Conservation (phyloP, 2,113 vertebrate genomes). For the Sinocyclocheilus maitianheensis region DNA sequence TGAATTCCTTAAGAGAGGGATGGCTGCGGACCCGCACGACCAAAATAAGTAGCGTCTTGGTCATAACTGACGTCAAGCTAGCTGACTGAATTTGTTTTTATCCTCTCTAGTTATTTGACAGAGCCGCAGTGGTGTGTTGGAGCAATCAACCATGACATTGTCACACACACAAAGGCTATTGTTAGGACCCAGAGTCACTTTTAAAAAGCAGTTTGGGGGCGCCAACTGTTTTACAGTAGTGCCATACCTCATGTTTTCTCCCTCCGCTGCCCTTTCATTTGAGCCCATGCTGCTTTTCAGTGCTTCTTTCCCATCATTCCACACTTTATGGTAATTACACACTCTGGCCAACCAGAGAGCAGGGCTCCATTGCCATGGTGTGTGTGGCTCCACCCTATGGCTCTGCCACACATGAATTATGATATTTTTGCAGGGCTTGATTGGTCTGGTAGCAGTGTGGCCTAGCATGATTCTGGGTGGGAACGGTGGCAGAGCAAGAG, state of each 20-base stretch:
- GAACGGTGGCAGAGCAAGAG: background rate
- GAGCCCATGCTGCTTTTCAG: slow-evolving; percentile 40
- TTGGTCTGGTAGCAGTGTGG: slow-evolving; percentile 36
- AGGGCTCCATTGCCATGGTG: slow-evolving; percentile 37
- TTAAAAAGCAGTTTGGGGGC: slow-evolving; percentile 57
- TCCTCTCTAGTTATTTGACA: slow-evolving; percentile 64
- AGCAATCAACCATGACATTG: slow-evolving; percentile 64
- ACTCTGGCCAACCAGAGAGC: slow-evolving; percentile 54
- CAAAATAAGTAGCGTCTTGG: slow-evolving; percentile 64
- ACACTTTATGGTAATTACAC: slow-evolving; percentile 59
- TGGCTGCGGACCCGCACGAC: background rate
- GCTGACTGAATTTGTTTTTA: slow-evolving; percentile 62
- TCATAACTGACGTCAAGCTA: slow-evolving; percentile 62
- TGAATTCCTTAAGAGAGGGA: slow-evolving; percentile 27
- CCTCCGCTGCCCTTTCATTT: slow-evolving; percentile 56
- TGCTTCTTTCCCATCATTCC: slow-evolving; percentile 54
- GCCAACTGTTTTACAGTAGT: slow-evolving; percentile 52
- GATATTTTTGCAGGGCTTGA: slow-evolving; percentile 39
- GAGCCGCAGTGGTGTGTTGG: slow-evolving; percentile 62
- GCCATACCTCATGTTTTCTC: slow-evolving; percentile 57
- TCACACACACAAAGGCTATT: slow-evolving; percentile 59
- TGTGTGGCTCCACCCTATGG: slow-evolving; percentile 50
- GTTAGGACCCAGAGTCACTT: slow-evolving; percentile 53
- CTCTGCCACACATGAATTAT: slow-evolving; percentile 44
- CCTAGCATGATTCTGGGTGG: slow-evolving; percentile 30